Evolutionary conservation across 2,888 invertebrate genomes (phyloP).

Genomic region (Archaeoteleia sp.): DNA sequence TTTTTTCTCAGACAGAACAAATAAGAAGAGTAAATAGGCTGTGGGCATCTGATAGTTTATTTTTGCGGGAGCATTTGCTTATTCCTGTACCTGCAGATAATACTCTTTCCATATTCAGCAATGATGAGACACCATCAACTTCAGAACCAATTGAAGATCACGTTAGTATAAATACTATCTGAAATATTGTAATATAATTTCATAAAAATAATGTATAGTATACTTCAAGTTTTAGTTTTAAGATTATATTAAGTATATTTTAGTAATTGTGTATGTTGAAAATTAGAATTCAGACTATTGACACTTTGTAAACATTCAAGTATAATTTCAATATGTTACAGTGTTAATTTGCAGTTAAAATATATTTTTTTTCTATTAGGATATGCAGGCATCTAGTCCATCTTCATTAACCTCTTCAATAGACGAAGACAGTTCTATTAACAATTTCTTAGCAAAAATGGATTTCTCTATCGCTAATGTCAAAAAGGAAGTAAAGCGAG

Average conservation of each 20-base stretch:
- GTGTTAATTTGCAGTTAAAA: neutral
- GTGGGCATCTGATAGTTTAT: conserved; percentile 95
- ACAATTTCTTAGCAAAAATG: conserved; percentile 88
- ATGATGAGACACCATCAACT: conserved; percentile 53
- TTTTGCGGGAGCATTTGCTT: conserved; percentile 90
- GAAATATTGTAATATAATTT: neutral
- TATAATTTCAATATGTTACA: too few species aligned
- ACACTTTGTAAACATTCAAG: too few species aligned
- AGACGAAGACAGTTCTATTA: conserved; percentile 85
- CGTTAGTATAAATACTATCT: too few species aligned
- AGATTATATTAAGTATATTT: too few species aligned
- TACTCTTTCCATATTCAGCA: conserved; percentile 72
- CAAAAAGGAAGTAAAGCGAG: conserved; percentile 88
- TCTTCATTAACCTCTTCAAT: conserved; percentile 66
- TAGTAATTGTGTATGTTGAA: too few species aligned
- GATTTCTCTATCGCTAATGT: conserved; percentile 90
- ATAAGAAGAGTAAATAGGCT: conserved; percentile 92
- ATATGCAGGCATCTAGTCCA: conserved; percentile 62
- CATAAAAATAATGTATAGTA: too few species aligned
- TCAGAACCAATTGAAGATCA: conserved; percentile 48
- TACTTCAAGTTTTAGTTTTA: too few species aligned
- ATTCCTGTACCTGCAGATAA: conserved; percentile 86
- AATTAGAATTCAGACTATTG: too few species aligned
- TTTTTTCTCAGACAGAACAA: conserved; percentile 88
- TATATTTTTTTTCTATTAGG: conserved; percentile 42